Conservation (phyloP, 2,888 invertebrate species). For the Anoplius nigerrimus region DNA sequence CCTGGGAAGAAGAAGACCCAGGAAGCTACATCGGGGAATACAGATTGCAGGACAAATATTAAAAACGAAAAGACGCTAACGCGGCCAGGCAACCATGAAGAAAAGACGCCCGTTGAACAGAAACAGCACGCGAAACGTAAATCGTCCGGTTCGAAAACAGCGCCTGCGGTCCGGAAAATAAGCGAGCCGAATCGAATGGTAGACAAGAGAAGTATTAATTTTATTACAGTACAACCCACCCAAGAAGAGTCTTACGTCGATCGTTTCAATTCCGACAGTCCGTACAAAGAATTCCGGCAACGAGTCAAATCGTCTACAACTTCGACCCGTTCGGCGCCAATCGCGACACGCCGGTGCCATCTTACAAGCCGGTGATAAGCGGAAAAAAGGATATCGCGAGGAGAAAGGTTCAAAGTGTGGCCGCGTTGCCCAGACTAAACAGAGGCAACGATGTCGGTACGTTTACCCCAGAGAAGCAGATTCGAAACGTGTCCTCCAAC, state of each 20-base stretch:
- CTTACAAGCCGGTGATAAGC: background rate
- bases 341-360: too few species aligned
- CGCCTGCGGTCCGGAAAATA: too few species aligned
- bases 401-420: background rate
- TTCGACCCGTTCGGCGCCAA: conserved; percentile 44
- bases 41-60: too few species aligned
- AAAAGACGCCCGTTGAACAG: background rate
- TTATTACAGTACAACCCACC: too few species aligned
- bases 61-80: conserved; percentile 16
- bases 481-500: background rate
- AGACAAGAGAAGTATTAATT: conserved; percentile 37
- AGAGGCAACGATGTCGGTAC: background rate
- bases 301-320: conserved; percentile 60
- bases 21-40: conserved; percentile 2
- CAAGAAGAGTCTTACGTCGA: conserved; percentile 19
- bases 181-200: too few species aligned
- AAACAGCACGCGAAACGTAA: too few species aligned
- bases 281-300: conserved; percentile 51
- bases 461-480: background rate
- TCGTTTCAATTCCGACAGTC: background rate
- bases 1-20: conserved; percentile 34
- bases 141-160: too few species aligned
- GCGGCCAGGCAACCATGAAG: conserved; percentile 1
- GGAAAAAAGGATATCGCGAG: background rate
- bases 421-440: background rate